A percentile compares a stretch with the other conserved stretches of the same genome.
These are phyloP conservation scores for Drosophila gunungcola DNA, from an alignment of 1,140 invertebrate species.

Conservation along the genomic window DNA sequence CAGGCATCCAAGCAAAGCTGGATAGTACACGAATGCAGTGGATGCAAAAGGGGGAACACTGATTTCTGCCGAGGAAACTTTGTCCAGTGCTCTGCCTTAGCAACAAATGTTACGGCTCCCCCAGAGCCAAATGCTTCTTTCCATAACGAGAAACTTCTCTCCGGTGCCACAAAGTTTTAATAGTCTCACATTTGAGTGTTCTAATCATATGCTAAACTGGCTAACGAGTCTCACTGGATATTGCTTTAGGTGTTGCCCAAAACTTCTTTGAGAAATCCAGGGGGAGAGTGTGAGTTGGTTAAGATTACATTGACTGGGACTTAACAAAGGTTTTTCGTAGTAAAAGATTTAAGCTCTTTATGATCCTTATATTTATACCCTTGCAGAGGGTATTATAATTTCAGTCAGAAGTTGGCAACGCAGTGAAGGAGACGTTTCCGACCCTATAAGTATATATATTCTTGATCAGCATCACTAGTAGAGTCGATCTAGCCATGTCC, in stretches of 20 bases:
- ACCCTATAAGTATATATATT: too few relatives aligned
- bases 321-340: too few relatives aligned
- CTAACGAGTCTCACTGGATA: conserved; percentile 50
- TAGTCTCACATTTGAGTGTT: conserved; percentile 74
- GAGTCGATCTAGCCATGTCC: too few relatives aligned
- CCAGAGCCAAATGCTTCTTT: conserved; percentile 27
- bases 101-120: conserved; percentile 12
- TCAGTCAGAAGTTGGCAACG: too few relatives aligned
- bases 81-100: conserved; percentile 23
- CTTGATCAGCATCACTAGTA: too few relatives aligned
- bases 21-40: neutral
- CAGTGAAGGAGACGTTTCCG: too few relatives aligned
- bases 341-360: too few relatives aligned
- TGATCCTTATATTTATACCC: too few relatives aligned
- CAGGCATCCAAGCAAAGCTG: conserved; percentile 8
- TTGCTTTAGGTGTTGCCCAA: conserved; percentile 22
- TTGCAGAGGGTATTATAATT: too few relatives aligned
- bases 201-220: conserved; percentile 81
- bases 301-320: neutral
- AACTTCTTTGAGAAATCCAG: conserved; percentile 11
- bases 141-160: conserved; percentile 42
- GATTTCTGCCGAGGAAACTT: conserved; percentile 41
- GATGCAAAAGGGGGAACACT: conserved; percentile 31
- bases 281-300: conserved; percentile 18
- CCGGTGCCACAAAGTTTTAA: conserved; percentile 64